phyloP scores from a whole-genome alignment of 2,797 vertebrate genomes.

The Cirrhinus mrigala region DNA sequence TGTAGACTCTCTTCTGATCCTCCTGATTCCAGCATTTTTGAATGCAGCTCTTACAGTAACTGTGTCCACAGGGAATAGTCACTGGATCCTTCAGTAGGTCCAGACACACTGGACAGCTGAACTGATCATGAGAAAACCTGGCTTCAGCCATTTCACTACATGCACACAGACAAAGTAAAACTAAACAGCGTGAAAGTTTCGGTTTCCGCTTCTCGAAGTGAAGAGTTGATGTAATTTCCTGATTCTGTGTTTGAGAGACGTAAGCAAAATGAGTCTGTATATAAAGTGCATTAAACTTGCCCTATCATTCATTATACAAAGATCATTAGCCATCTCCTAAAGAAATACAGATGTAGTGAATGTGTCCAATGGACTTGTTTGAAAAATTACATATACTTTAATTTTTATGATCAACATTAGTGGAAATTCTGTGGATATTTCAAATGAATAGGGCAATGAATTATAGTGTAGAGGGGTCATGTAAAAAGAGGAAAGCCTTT shows the following conservation, averaged over 20 bases:
- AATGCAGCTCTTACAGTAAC: slow-evolving; percentile 11
- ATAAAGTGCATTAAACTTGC: too few species aligned
- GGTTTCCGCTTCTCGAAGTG: not conserved
- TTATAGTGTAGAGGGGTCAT: too few species aligned
- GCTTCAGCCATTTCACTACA: not conserved
- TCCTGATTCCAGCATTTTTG: not conserved
- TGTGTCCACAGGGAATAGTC: slow-evolving; percentile 19
- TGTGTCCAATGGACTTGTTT: not conserved
- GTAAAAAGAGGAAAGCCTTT: too few species aligned
- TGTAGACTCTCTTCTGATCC: not conserved
- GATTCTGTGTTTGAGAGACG: not conserved
- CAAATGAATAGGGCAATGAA: not conserved
- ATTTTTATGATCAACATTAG: not conserved
- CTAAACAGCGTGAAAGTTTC: not conserved
- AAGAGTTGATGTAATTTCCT: not conserved
- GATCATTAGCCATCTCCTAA: too few species aligned
- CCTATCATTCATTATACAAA: too few species aligned
- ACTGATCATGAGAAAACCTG: not conserved
- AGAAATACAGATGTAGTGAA: not conserved
- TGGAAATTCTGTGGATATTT: not conserved
- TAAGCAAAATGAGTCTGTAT: not conserved
- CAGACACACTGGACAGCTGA: not conserved
- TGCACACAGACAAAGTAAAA: not conserved
- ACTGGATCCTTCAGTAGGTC: slow-evolving; percentile 1
- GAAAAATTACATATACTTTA: not conserved